Percentiles rank a stretch among this genome's conserved stretches.
Evolutionary conservation across 2,797 vertebrate species (phyloP).

Genomic region (Pipistrellus kuhlii): DNA sequence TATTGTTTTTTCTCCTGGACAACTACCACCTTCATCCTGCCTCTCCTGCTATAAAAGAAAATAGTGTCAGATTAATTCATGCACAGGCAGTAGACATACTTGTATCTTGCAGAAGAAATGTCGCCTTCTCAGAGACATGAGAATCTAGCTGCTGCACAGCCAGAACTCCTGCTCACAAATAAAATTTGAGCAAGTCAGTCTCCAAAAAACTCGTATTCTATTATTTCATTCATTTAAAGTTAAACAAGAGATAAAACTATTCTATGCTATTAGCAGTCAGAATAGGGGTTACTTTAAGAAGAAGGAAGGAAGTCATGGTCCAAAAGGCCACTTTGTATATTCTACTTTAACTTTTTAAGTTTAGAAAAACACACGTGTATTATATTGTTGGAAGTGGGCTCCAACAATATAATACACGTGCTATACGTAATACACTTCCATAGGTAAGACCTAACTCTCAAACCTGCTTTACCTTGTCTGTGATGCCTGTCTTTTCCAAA

Average conservation of each 20-base stretch:
- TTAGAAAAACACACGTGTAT: background rate
- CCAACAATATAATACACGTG: no score
- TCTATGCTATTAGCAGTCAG: background rate
- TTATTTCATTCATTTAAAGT: background rate
- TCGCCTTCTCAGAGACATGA: background rate
- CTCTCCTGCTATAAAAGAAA: background rate
- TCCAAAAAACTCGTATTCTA: background rate
- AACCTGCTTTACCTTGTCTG: background rate
- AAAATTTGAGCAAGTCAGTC: background rate
- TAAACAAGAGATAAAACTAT: conserved; percentile 8
- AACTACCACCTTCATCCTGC: background rate
- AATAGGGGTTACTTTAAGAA: background rate
- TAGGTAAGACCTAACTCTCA: background rate
- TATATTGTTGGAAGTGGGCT: background rate
- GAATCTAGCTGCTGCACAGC: background rate
- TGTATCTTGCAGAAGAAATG: background rate
- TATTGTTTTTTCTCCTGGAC: background rate
- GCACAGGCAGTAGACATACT: background rate
- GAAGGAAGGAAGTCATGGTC: background rate
- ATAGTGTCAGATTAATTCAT: background rate
- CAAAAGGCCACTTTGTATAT: background rate
- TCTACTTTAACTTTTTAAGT: conserved; percentile 37
- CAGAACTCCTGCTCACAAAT: background rate
- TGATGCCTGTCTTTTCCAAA: background rate
- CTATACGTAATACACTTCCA: no score